These are phyloP conservation scores for Sparus aurata DNA, from an alignment of 2,797 vertebrate genomes.

Conservation along the genomic window DNA sequence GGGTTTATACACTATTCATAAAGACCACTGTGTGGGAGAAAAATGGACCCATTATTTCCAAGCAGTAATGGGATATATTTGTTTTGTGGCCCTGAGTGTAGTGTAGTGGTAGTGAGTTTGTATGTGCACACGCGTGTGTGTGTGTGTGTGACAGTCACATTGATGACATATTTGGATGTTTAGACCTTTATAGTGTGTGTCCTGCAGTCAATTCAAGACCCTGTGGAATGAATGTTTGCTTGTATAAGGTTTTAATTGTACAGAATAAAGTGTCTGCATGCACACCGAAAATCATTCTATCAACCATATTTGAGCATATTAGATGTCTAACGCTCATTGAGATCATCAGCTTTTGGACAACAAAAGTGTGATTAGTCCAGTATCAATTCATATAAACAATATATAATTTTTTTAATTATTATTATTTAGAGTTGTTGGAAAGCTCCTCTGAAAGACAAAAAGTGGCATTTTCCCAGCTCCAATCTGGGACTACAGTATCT, in stretches of 20 bases:
- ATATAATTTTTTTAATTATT: too few species aligned
- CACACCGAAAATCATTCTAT: background rate
- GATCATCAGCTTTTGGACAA: background rate
- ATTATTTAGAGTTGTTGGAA: background rate
- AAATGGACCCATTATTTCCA: conserved; percentile 80
- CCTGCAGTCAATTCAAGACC: conserved; percentile 26
- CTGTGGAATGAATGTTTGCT: conserved; percentile 11
- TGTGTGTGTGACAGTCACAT: conserved; percentile 24
- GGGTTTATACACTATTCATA: conserved; percentile 85
- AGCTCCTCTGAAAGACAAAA: background rate
- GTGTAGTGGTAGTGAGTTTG: conserved; percentile 31
- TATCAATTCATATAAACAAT: too few species aligned
- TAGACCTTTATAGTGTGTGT: conserved; percentile 5
- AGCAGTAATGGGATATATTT: conserved; percentile 77
- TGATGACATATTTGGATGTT: conserved; percentile 30
- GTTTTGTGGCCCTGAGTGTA: conserved; percentile 64
- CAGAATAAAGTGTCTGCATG: background rate
- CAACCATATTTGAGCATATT: background rate
- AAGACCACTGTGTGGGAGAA: conserved; percentile 73
- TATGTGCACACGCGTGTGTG: conserved; percentile 1
- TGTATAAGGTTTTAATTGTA: conserved; percentile 12
- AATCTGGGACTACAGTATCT: background rate
- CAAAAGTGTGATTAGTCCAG: background rate
- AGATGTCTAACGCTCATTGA: background rate
- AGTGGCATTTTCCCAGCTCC: background rate